Conservation (phyloP, 2,797 vertebrate genomes). For the Hydrocynus forskahlii region DNA sequence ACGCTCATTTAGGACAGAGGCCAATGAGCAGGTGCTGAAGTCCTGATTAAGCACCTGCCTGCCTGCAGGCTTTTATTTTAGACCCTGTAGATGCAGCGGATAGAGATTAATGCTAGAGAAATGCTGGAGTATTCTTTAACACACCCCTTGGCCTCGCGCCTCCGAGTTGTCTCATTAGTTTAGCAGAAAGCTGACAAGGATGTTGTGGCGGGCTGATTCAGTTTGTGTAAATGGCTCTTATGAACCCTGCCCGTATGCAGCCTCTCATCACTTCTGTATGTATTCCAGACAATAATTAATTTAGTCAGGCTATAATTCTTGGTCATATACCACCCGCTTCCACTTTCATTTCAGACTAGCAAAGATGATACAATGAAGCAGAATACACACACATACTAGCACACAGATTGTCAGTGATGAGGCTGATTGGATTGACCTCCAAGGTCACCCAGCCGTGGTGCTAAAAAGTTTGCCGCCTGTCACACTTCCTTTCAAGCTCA, state of each 20-base stretch:
- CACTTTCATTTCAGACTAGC: not conserved
- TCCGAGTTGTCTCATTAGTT: slow-evolving; percentile 4
- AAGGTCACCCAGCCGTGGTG: slow-evolving; percentile 34
- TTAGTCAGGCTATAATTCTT: slow-evolving; percentile 8
- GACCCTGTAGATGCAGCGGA: not conserved
- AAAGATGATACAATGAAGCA: slow-evolving; percentile 9
- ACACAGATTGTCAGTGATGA: slow-evolving; percentile 34
- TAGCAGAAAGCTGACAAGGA: not conserved
- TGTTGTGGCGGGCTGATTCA: not conserved
- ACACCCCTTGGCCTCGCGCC: not conserved
- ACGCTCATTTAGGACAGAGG: not conserved
- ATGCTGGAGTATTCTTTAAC: not conserved
- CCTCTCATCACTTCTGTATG: slow-evolving; percentile 11
- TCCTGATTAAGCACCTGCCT: not conserved
- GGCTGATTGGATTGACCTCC: slow-evolving; percentile 51
- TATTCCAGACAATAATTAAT: slow-evolving; percentile 29
- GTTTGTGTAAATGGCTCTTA: not conserved
- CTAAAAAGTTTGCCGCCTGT: slow-evolving; percentile 24
- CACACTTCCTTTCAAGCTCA: not conserved
- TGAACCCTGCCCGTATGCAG: not conserved
- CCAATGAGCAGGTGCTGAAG: not conserved
- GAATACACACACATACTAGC: slow-evolving; percentile 23
- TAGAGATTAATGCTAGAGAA: not conserved
- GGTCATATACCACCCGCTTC: slow-evolving; percentile 30
- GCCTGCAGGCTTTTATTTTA: no score